Evolutionary conservation across 2,888 invertebrate species (phyloP), one percentile per base, ranked within the genome.

Genomic region (Pseudolycoriella hygida): DNA sequence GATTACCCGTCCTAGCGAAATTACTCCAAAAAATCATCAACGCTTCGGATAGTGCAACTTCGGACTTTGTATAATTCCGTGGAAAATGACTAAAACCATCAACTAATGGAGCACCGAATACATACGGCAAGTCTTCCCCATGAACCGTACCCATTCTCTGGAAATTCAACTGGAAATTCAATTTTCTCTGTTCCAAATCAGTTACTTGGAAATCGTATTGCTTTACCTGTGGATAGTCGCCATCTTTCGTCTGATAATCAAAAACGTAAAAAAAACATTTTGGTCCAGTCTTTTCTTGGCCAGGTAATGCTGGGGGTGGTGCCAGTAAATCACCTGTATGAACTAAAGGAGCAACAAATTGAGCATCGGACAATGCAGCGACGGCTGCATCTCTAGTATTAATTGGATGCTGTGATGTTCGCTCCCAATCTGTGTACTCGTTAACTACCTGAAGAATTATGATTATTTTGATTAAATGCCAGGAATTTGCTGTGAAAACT

Each of bases 361-460:
- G 87, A 2, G 92, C 92, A 62, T 94, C 93, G 50, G 92, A 90
- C 38, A 97, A 67, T 5, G 96, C 88, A 10, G 90, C 84, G 48
- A 96, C 79, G 3, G 90, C 84, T 11, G 88, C 83, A 59, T 90
- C 89, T 50, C 88, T 72, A 6, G 86, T 85, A 58, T 86, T 88
- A 54, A 86, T 82, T 41, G 89, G 88, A 64, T 87, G 88, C 66
- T 87, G 72, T 58, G 87, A 85, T 55, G 88, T 88, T 62, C 83
- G 72, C 64, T 89, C 89, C 96, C 96, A 97, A 65, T 96, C 93
- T 37, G 94, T 96, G 68, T 97, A 97, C 60, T 96, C 94, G 64
- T 94, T 94, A 53, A 90, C 85, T 47, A 65, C 64, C 64, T 63
- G 49, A 52, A 60, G 56, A 61, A 57, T 47, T 1, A 30, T 40